A percentile compares a stretch with the other conserved stretches of the same genome.
Conservation (phyloP, 2,797 vertebrate species). For the Mycteria americana region DNA sequence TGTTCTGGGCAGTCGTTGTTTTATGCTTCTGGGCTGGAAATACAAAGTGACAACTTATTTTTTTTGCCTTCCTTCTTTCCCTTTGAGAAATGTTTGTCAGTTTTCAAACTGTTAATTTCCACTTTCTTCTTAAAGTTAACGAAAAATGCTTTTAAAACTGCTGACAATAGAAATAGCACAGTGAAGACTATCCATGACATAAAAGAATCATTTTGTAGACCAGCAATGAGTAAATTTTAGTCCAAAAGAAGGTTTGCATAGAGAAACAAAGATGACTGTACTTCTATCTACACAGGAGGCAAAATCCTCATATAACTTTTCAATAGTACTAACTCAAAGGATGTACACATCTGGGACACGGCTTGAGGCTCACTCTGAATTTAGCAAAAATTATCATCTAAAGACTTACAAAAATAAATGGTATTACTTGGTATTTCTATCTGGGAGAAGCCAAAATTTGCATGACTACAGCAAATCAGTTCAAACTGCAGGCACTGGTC, state of each 20-base stretch:
- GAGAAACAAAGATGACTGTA: not conserved
- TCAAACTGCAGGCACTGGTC: not conserved
- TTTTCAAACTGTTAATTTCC: not conserved
- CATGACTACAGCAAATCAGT: not conserved
- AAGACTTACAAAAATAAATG: not conserved
- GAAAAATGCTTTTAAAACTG: not conserved
- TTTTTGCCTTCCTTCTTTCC: not conserved
- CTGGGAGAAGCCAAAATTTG: not conserved
- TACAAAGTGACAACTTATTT: not conserved
- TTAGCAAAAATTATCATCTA: slow-evolving; percentile 1
- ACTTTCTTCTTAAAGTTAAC: not conserved
- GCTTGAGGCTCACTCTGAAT: not conserved
- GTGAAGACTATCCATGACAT: not conserved
- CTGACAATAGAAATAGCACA: not conserved
- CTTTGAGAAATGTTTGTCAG: not conserved
- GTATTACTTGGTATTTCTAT: not conserved
- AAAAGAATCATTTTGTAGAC: not conserved
- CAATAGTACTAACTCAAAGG: not conserved
- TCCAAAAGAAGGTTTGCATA: not conserved
- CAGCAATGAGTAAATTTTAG: not conserved
- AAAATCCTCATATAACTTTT: not conserved
- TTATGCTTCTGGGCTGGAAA: not conserved
- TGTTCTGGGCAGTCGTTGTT: not conserved
- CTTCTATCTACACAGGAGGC: not conserved
- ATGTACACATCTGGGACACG: not conserved